Percentiles rank a stretch among this genome's conserved stretches.
Evolutionary conservation across 2,797 vertebrate genomes (phyloP).

Genomic region (Parambassis ranga): DNA sequence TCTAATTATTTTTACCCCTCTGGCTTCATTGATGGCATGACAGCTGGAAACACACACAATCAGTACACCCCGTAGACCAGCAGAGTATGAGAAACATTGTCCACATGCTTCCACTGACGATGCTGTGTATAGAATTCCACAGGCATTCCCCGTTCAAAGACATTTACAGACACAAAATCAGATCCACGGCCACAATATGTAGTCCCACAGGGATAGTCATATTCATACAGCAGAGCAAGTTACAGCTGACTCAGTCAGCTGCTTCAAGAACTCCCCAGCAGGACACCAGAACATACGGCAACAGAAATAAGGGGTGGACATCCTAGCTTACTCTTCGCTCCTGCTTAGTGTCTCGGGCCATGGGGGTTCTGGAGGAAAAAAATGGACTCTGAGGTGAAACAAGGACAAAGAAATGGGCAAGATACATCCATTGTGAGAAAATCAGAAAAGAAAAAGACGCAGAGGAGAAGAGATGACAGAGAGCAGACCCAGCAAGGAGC

Average conservation of each 20-base stretch:
- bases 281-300: slow-evolving; percentile 43
- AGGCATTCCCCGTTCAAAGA: slow-evolving; percentile 20
- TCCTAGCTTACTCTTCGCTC: slow-evolving; percentile 47
- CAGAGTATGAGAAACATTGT: slow-evolving; percentile 6
- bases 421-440: slow-evolving; percentile 49
- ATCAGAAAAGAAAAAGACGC: slow-evolving; percentile 23
- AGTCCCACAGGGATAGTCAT: slow-evolving; percentile 20
- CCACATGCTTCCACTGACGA: slow-evolving; percentile 7
- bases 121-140: slow-evolving; percentile 12
- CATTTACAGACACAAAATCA: slow-evolving; percentile 26
- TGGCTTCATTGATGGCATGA: not conserved
- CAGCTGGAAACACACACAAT: not conserved
- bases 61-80: not conserved
- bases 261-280: slow-evolving; percentile 44
- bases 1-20: slow-evolving; percentile 29
- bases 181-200: slow-evolving; percentile 23
- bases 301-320: slow-evolving; percentile 32
- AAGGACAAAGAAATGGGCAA: slow-evolving; percentile 30
- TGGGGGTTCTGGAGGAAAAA: slow-evolving; percentile 20
- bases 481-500: slow-evolving; percentile 54
- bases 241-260: slow-evolving; percentile 27
- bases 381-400: slow-evolving; percentile 34
- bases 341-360: slow-evolving; percentile 32
- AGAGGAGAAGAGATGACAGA: slow-evolving; percentile 38
- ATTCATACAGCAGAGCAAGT: slow-evolving; percentile 34